Evolutionary conservation across 2,888 invertebrate genomes (phyloP).

Genomic region (Luperina testacea): DNA sequence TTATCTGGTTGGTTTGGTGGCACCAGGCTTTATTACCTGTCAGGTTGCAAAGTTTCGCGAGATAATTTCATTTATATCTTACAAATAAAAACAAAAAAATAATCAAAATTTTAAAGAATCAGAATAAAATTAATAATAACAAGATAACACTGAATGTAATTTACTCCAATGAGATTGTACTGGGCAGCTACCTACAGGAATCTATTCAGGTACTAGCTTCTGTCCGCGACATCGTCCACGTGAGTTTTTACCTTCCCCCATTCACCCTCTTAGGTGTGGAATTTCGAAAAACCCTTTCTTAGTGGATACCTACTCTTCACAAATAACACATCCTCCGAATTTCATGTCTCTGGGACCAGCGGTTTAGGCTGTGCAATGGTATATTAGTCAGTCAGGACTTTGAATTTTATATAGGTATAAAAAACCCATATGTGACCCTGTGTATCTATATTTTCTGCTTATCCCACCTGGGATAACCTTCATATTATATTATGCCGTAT

Average conservation of each 20-base stretch:
- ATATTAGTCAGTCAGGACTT: no score
- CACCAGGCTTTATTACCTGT: background rate
- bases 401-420: no score
- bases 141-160: background rate
- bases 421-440: background rate
- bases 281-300: no score
- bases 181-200: background rate
- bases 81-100: background rate
- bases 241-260: no score
- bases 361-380: no score
- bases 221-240: no score
- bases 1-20: no score
- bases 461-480: slow-evolving; percentile 11
- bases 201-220: background rate
- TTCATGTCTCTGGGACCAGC: no score
- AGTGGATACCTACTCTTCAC: no score
- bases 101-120: background rate
- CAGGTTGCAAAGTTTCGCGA: background rate
- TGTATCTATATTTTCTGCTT: background rate
- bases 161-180: background rate
- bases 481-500: background rate
- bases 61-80: background rate
- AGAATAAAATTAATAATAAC: background rate
- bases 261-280: no score
- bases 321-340: no score